These are phyloP conservation scores for Paedocypris sp. DNA, from an alignment of 2,113 vertebrate species.

Conservation along the genomic window DNA sequence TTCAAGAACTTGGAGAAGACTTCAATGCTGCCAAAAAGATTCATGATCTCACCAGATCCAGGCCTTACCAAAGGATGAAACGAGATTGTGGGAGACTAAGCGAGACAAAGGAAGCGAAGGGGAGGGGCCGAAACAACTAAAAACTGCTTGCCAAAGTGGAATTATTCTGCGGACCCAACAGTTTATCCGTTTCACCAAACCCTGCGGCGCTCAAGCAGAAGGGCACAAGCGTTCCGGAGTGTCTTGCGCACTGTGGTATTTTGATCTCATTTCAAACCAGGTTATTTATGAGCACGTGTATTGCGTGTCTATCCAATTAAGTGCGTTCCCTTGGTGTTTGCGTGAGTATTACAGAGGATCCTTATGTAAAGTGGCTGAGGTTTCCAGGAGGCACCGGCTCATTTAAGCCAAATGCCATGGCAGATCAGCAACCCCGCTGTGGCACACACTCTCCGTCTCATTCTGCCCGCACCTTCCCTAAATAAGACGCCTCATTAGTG, in stretches of 20 bases:
- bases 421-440: slow-evolving; percentile 17
- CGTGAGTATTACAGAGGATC: slow-evolving; percentile 23
- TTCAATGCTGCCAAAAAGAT: slow-evolving; percentile 24
- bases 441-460: slow-evolving; percentile 22
- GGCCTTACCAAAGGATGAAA: slow-evolving; percentile 10
- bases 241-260: slow-evolving; percentile 7
- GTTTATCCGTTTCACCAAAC: slow-evolving; percentile 19
- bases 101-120: neutral
- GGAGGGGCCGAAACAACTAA: slow-evolving; percentile 4
- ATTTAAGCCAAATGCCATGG: slow-evolving; percentile 34
- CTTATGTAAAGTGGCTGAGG: slow-evolving; percentile 36
- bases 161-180: slow-evolving; percentile 18
- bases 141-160: slow-evolving; percentile 23
- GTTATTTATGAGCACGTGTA: slow-evolving; percentile 28
- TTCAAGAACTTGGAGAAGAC: slow-evolving; percentile 14
- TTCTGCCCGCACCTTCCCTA: slow-evolving; percentile 25
- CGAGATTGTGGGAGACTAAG: neutral
- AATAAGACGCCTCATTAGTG: slow-evolving; percentile 40
- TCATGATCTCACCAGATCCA: slow-evolving; percentile 17
- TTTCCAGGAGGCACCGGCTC: slow-evolving; percentile 31
- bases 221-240: slow-evolving; percentile 20
- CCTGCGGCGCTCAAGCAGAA: slow-evolving; percentile 17
- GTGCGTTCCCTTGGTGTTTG: slow-evolving; percentile 24
- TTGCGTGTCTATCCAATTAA: slow-evolving; percentile 34
- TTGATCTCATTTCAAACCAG: slow-evolving; percentile 23